phyloP scores from a whole-genome alignment of 2,113 vertebrate species.

The Peromyscus californicus region DNA sequence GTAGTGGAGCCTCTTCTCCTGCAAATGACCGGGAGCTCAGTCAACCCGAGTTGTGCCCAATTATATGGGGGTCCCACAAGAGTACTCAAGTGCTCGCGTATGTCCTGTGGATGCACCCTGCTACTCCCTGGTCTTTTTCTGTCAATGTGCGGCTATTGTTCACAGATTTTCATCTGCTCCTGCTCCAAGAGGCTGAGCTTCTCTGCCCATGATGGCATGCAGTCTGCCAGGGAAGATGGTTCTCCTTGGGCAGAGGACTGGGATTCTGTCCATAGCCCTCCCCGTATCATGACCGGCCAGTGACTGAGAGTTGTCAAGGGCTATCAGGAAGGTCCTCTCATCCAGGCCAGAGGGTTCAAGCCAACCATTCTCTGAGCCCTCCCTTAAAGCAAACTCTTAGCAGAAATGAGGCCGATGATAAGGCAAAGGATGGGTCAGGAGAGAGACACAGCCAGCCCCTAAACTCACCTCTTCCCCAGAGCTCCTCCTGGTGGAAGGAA shows the following conservation, averaged over 20 bases:
- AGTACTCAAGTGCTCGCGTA: not conserved
- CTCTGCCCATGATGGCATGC: accelerated
- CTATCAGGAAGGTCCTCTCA: not conserved
- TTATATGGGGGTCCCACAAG: not conserved
- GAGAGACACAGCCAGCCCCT: accelerated
- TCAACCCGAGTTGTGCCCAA: too few species aligned
- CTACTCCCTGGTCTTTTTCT: not conserved
- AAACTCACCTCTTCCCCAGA: accelerated
- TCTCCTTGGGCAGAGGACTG: accelerated
- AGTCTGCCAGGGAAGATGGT: accelerated
- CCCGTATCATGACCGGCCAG: accelerated
- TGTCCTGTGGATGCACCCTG: accelerated
- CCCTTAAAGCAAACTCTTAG: not conserved
- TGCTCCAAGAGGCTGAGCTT: accelerated
- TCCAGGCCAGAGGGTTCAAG: not conserved
- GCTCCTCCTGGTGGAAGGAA: not conserved
- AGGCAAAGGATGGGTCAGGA: accelerated
- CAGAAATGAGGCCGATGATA: too few species aligned
- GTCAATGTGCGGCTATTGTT: accelerated
- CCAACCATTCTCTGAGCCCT: accelerated
- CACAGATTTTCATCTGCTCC: accelerated
- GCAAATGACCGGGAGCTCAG: not conserved
- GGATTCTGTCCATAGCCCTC: not conserved
- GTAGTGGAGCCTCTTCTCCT: too few species aligned
- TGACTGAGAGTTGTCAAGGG: accelerated